phyloP scores from a whole-genome alignment of 2,888 invertebrate genomes.

The Uloborus plumipes region DNA sequence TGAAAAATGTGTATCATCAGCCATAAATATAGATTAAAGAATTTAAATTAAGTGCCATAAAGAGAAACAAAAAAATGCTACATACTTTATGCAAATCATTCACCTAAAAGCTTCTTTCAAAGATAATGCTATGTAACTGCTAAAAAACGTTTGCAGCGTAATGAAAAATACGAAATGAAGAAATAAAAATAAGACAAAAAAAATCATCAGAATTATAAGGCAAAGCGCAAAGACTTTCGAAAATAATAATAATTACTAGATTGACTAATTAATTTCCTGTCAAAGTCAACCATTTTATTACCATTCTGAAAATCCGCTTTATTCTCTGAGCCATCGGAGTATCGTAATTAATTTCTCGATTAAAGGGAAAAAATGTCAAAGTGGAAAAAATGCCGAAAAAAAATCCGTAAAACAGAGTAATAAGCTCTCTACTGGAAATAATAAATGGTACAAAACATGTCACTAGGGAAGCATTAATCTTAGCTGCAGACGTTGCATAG shows the following conservation, averaged over 20 bases:
- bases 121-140: too few relatives aligned
- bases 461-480: constrained; percentile 60
- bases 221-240: constrained; percentile 11
- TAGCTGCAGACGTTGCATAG: constrained; percentile 32
- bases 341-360: constrained; percentile 59
- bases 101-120: too few relatives aligned
- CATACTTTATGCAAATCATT: too few relatives aligned
- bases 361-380: constrained; percentile 22
- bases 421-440: constrained; percentile 62
- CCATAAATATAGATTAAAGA: too few relatives aligned
- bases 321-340: constrained; percentile 17
- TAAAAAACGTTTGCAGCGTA: too few relatives aligned
- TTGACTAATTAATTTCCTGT: constrained; percentile 62
- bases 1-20: too few relatives aligned
- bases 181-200: too few relatives aligned
- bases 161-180: too few relatives aligned
- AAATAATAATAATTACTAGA: constrained; percentile 59
- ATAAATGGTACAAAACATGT: constrained; percentile 62
- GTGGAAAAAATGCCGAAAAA: constrained; percentile 24
- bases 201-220: neutral
- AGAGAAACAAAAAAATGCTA: too few relatives aligned
- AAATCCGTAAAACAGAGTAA: constrained; percentile 44
- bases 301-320: constrained; percentile 51
- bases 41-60: too few relatives aligned
- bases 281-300: constrained; percentile 62